A percentile compares a stretch with the other conserved stretches of the same genome.
Conservation (phyloP, 2,888 invertebrate species). For the Hypolimnas misippus region DNA sequence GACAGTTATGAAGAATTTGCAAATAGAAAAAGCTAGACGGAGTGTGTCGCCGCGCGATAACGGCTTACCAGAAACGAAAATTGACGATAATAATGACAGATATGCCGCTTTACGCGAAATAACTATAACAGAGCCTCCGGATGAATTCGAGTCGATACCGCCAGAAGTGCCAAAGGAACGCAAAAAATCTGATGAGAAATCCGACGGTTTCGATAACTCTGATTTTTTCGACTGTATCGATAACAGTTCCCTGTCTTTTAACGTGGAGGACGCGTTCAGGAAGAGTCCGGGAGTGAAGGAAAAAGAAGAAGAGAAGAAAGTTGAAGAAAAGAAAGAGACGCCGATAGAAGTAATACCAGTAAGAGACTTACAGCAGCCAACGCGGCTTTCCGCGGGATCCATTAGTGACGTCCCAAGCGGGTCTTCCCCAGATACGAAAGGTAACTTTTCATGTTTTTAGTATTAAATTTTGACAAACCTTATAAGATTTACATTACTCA, state of each 20-base stretch:
- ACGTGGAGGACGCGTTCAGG: slow-evolving; percentile 79
- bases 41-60: slow-evolving; percentile 79
- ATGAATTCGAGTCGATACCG: slow-evolving; percentile 79
- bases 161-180: slow-evolving; percentile 77
- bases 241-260: slow-evolving; percentile 77
- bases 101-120: slow-evolving; percentile 93
- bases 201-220: slow-evolving; percentile 80
- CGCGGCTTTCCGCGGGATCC: slow-evolving; percentile 85
- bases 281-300: slow-evolving; percentile 75
- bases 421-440: slow-evolving; percentile 86
- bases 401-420: slow-evolving; percentile 86
- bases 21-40: slow-evolving; percentile 66
- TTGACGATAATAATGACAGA: slow-evolving; percentile 83
- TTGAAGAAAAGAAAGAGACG: slow-evolving; percentile 57
- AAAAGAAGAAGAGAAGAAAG: slow-evolving; percentile 65
- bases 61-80: slow-evolving; percentile 66
- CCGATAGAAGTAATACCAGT: slow-evolving; percentile 54
- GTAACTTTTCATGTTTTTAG: no score
- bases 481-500: no score
- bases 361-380: slow-evolving; percentile 68
- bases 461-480: no score
- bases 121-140: slow-evolving; percentile 86
- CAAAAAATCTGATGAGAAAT: slow-evolving; percentile 80
- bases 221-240: slow-evolving; percentile 82
- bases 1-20: slow-evolving; percentile 75